A percentile compares a stretch with the other conserved stretches of the same genome.
Conservation (phyloP, 2,888 invertebrate species). For the Drosophila picticornis region DNA sequence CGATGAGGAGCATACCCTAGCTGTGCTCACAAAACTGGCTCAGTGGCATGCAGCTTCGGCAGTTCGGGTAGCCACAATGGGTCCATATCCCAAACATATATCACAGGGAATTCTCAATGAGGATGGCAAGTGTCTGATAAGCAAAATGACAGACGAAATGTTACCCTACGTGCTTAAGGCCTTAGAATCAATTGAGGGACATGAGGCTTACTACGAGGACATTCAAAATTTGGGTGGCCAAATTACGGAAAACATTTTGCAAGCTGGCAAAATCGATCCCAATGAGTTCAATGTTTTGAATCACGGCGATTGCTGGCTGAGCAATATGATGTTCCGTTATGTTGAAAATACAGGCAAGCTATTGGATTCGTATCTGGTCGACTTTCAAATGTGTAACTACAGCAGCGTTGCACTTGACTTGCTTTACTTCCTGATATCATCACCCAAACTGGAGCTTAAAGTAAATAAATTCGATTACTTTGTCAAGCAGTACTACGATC, state of each 20-base stretch:
- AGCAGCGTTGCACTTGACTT: conserved; percentile 71
- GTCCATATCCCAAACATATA: conserved; percentile 48
- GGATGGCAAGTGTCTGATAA: conserved; percentile 22
- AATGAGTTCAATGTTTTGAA: conserved; percentile 79
- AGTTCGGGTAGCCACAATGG: conserved; percentile 60
- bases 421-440: conserved; percentile 75
- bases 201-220: conserved; percentile 60
- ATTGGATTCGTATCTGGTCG: conserved; percentile 65
- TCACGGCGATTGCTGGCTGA: conserved; percentile 81
- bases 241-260: conserved; percentile 15
- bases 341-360: conserved; percentile 62
- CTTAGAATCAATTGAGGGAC: conserved; percentile 51
- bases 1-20: conserved; percentile 71
- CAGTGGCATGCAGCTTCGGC: conserved; percentile 82
- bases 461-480: conserved; percentile 77
- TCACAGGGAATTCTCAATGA: conserved; percentile 35
- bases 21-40: conserved; percentile 76
- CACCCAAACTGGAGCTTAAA: conserved; percentile 71
- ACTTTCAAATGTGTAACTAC: conserved; percentile 73
- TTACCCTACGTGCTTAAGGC: conserved; percentile 35
- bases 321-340: conserved; percentile 81
- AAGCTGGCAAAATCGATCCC: conserved; percentile 24
- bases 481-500: conserved; percentile 75
- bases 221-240: conserved; percentile 45
- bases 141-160: conserved; percentile 26